phyloP scores from a whole-genome alignment of 2,113 vertebrate species.

The Pterophyllum scalare region DNA sequence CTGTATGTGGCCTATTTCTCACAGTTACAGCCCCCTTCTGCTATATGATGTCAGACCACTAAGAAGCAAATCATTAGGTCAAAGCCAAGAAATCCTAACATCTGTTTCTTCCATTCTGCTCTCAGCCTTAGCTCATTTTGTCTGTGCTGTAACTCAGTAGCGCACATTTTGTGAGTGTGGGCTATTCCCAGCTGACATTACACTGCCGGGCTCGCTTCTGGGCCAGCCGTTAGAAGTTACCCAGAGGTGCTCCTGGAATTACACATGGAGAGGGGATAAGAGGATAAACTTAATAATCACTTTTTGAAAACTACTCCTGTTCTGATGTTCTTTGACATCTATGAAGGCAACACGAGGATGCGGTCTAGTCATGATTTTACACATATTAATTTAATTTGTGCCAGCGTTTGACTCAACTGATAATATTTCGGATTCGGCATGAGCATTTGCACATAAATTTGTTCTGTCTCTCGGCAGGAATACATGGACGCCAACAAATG shows the following conservation, averaged over 20 bases:
- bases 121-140: conserved; percentile 58
- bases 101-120: conserved; percentile 67
- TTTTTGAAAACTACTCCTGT: conserved; percentile 17
- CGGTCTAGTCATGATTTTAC: not conserved
- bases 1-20: conserved; percentile 52
- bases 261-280: conserved; percentile 22
- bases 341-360: conserved; percentile 21
- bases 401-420: not conserved
- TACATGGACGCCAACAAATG: conserved; percentile 92
- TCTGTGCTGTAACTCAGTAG: conserved; percentile 64
- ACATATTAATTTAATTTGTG: not conserved
- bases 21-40: conserved; percentile 23
- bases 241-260: conserved; percentile 72
- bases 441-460: conserved; percentile 23
- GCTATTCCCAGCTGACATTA: conserved; percentile 69
- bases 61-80: conserved; percentile 69
- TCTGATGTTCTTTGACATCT: conserved; percentile 23
- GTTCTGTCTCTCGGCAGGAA: conserved; percentile 78
- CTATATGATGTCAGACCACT: conserved; percentile 49
- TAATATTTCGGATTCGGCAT: too few species aligned
- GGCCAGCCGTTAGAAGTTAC: conserved; percentile 60
- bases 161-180: conserved; percentile 48
- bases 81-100: conserved; percentile 58
- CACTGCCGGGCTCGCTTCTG: conserved; percentile 69
- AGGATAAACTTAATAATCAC: conserved; percentile 52